Conservation (phyloP, 2,113 vertebrate species). For the Lagopus muta region DNA sequence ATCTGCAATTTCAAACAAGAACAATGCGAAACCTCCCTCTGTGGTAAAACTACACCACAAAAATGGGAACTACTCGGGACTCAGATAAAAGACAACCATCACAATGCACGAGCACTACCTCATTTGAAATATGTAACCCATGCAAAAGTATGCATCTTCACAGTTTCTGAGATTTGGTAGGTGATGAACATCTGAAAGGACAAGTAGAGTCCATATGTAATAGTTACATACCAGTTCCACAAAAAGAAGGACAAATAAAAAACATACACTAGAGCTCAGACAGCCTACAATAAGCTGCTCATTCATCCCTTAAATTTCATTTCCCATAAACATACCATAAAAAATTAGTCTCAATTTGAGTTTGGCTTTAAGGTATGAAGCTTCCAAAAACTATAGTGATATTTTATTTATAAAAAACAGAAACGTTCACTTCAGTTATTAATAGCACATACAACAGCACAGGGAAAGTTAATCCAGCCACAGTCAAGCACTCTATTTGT, state of each 20-base stretch:
- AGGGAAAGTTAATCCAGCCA: background rate
- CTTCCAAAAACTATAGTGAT: background rate
- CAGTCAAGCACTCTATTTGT: background rate
- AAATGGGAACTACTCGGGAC: background rate
- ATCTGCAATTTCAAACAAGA: background rate
- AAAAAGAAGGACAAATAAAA: background rate
- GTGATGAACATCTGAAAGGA: background rate
- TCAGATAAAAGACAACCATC: background rate
- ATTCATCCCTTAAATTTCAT: background rate
- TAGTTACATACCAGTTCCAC: background rate
- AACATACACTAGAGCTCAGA: background rate
- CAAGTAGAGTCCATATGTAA: background rate
- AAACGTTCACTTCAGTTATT: background rate
- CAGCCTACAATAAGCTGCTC: background rate
- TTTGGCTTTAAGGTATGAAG: background rate
- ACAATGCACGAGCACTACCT: background rate
- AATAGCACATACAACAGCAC: no score
- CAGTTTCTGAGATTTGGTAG: background rate
- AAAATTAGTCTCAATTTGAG: background rate
- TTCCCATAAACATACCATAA: background rate
- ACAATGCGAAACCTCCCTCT: background rate
- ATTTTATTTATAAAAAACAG: background rate
- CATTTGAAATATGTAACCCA: background rate
- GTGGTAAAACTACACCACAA: background rate
- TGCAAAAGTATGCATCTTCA: accelerated